These are phyloP conservation scores for Epistrophella euchroma DNA, from an alignment of 2,888 invertebrate genomes.

Conservation along the genomic window DNA sequence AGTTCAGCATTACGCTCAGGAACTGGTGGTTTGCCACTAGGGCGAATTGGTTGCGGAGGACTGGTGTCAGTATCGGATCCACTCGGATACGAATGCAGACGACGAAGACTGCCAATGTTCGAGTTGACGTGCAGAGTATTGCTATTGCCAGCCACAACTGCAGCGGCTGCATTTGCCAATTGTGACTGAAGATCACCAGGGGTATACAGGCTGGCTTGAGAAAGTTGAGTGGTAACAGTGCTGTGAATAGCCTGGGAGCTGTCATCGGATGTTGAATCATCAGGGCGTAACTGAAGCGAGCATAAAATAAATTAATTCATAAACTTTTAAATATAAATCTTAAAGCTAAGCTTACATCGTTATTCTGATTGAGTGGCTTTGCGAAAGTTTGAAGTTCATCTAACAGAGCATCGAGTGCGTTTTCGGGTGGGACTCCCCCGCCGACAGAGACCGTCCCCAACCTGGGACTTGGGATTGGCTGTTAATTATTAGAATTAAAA, in stretches of 20 bases:
- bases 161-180: conserved; percentile 72
- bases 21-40: conserved; percentile 90
- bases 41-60: conserved; percentile 88
- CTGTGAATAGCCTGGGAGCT: conserved; percentile 83
- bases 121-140: conserved; percentile 79
- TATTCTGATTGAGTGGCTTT: conserved; percentile 86
- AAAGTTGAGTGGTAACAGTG: conserved; percentile 84
- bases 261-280: conserved; percentile 84
- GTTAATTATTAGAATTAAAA: conserved; percentile 76
- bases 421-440: conserved; percentile 89
- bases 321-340: background rate
- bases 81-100: conserved; percentile 93
- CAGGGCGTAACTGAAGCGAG: conserved; percentile 80
- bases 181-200: conserved; percentile 78
- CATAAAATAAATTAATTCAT: background rate
- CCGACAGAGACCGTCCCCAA: conserved; percentile 86
- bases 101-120: conserved; percentile 86
- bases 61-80: conserved; percentile 92
- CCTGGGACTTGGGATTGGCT: conserved; percentile 87
- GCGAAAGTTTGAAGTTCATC: conserved; percentile 96
- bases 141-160: conserved; percentile 84
- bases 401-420: conserved; percentile 98
- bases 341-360: conserved; percentile 79
- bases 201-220: conserved; percentile 83
- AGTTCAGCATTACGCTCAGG: conserved; percentile 92